These are phyloP conservation scores for Xylota segnis DNA, from an alignment of 2,888 invertebrate genomes.

Conservation along the genomic window DNA sequence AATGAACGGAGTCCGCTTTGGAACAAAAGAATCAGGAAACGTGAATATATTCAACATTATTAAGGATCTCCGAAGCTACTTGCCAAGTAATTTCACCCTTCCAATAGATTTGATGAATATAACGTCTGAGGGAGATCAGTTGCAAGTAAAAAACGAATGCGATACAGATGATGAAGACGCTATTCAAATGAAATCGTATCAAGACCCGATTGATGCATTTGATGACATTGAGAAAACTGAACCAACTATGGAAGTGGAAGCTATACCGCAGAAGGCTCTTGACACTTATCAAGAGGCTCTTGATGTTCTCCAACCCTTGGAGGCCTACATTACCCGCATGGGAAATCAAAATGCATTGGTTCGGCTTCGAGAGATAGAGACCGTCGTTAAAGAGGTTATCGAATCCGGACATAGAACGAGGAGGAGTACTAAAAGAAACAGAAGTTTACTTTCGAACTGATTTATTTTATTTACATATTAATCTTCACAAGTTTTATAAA, in stretches of 20 bases:
- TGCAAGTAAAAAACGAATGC: constrained; percentile 31
- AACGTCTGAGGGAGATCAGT: background rate
- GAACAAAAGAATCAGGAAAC: background rate
- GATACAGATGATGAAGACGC: background rate
- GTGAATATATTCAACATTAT: constrained; percentile 27
- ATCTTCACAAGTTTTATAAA: background rate
- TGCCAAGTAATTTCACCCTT: constrained; percentile 52
- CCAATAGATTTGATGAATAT: constrained; percentile 21
- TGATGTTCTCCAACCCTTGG: constrained; percentile 81
- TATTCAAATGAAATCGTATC: background rate
- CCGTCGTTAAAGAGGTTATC: constrained; percentile 12
- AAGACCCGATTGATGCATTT: background rate
- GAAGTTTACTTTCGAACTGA: background rate
- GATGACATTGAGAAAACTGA: background rate
- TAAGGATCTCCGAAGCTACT: constrained; percentile 39
- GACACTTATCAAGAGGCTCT: constrained; percentile 81
- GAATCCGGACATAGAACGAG: background rate
- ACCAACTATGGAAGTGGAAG: background rate
- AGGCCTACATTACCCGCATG: constrained; percentile 77
- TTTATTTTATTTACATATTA: no score
- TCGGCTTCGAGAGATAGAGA: constrained; percentile 41
- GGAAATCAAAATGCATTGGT: constrained; percentile 38
- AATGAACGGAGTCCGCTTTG: constrained; percentile 20
- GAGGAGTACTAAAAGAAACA: background rate
- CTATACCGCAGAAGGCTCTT: constrained; percentile 44